Evolutionary conservation across 2,113 vertebrate genomes (phyloP), one percentile per base, ranked within the genome.

Genomic region (Prionailurus bengalensis): DNA sequence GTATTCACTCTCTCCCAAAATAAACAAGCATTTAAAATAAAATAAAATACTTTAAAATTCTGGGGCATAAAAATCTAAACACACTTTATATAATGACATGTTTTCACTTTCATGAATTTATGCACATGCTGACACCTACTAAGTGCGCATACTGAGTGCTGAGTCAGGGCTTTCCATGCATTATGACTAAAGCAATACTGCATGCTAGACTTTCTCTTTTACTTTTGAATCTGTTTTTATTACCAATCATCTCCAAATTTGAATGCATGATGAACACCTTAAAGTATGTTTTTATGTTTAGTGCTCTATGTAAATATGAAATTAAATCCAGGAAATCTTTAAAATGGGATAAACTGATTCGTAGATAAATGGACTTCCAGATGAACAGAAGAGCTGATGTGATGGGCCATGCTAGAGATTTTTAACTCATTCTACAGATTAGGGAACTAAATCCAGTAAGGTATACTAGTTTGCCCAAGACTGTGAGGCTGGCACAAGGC

Each of bases 241-340:
- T 94, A 88, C 4, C 5, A 42, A 2, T 91, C 27, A 80, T 89
- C 68, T 95, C 61, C 86, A 86, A 93, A 25, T 73, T 90, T 87
- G 29, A 94, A 19, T 81, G 17, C 45, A 23, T 66, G 3, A n/a
- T 83, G 33, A 8, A 83, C 23, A 8, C 25, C 83, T 42, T 90
- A 61, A 80, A 23, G 53, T 76, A 53, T 80, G 31, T 61, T 74
- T 70, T 91, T 63, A 88, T 83, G 31, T 86, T 71, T 90, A 39
- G 15, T 87, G 27, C 25, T 96, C 12, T 92, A 86, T 90, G 89
- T 87, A 86, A 95, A 70, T 95, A 33, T 95, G 45, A 70, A 95
- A 36, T 92, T 78, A 94, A 95, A 85, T n/a, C 55, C 45, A 83
- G 39, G 48, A 91, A 48, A 23, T 82, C 25, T 81, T 91, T 92